Evolutionary conservation across 2,113 vertebrate genomes (phyloP).

Genomic region (Pithys albifrons): DNA sequence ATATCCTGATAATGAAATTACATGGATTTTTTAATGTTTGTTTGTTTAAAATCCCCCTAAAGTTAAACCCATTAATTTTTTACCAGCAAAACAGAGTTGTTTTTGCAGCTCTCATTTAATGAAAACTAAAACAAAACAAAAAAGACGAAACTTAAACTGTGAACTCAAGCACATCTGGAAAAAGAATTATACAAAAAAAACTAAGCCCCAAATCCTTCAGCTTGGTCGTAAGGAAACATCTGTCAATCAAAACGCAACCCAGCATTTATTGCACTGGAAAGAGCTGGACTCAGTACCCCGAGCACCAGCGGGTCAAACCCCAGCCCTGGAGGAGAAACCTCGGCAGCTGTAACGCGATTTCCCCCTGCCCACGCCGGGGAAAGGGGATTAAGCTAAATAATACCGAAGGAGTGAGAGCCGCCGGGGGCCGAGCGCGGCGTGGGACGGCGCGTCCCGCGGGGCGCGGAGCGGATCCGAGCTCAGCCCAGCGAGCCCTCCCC

Average conservation of each 20-base stretch:
- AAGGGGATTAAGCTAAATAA: too few species aligned
- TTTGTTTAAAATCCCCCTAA: not conserved
- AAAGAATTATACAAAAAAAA: not conserved
- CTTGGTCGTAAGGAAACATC: not conserved
- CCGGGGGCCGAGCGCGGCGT: not conserved
- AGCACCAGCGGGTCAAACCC: not conserved
- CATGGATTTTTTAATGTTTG: not conserved
- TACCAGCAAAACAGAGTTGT: not conserved
- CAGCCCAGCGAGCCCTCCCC: not conserved
- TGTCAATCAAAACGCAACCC: not conserved
- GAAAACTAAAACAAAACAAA: not conserved
- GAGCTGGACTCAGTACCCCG: not conserved
- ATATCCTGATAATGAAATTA: not conserved
- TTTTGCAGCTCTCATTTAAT: not conserved
- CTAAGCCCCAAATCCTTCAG: not conserved
- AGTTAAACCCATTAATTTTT: not conserved
- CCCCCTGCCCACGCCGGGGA: not conserved
- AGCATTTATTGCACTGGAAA: not conserved
- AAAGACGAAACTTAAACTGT: not conserved
- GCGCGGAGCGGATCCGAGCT: not conserved
- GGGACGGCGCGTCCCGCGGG: not conserved
- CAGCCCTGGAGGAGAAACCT: not conserved
- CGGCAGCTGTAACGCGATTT: not conserved
- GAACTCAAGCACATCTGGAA: not conserved
- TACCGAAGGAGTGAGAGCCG: not conserved